Evolutionary conservation across 2,113 vertebrate genomes (phyloP).

Genomic region (Chaetodon trifascialis): DNA sequence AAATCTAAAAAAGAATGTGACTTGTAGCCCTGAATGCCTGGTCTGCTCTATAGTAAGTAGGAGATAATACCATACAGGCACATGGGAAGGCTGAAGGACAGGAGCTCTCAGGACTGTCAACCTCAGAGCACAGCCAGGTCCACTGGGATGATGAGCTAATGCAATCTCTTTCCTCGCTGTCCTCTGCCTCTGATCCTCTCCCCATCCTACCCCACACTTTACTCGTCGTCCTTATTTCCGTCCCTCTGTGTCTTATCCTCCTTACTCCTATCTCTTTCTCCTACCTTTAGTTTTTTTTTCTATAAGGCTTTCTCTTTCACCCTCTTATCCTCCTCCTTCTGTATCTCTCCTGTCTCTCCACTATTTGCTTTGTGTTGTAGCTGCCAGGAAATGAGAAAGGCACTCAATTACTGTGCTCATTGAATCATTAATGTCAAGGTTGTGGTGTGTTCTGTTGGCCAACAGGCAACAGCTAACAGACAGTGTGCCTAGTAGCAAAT

Average conservation of each 20-base stretch:
- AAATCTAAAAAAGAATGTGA: slow-evolving; percentile 36
- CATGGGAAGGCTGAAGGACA: slow-evolving; percentile 72
- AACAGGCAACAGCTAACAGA: slow-evolving; percentile 75
- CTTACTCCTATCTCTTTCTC: slow-evolving; percentile 45
- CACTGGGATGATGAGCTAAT: slow-evolving; percentile 70
- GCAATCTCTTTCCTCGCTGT: slow-evolving; percentile 64
- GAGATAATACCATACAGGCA: slow-evolving; percentile 61
- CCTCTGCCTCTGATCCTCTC: slow-evolving; percentile 71
- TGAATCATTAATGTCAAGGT: slow-evolving; percentile 82
- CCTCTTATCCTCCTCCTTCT: slow-evolving; percentile 54
- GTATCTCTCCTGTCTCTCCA: slow-evolving; percentile 61
- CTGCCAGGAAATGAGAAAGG: slow-evolving; percentile 82
- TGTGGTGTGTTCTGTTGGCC: slow-evolving; percentile 73
- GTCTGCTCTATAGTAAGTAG: slow-evolving; percentile 60
- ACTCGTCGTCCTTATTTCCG: slow-evolving; percentile 60
- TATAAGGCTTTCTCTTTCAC: slow-evolving; percentile 56
- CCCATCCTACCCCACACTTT: slow-evolving; percentile 50
- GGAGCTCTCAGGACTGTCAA: slow-evolving; percentile 71
- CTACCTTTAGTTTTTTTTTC: slow-evolving; percentile 35
- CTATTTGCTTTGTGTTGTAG: slow-evolving; percentile 68
- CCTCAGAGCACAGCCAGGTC: slow-evolving; percentile 65
- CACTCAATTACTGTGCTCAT: slow-evolving; percentile 83
- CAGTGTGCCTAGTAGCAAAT: slow-evolving; percentile 69
- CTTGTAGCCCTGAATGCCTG: slow-evolving; percentile 43
- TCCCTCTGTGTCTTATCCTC: slow-evolving; percentile 53